Conservation (phyloP, 2,113 vertebrate genomes). For the Ciconia maguari region DNA sequence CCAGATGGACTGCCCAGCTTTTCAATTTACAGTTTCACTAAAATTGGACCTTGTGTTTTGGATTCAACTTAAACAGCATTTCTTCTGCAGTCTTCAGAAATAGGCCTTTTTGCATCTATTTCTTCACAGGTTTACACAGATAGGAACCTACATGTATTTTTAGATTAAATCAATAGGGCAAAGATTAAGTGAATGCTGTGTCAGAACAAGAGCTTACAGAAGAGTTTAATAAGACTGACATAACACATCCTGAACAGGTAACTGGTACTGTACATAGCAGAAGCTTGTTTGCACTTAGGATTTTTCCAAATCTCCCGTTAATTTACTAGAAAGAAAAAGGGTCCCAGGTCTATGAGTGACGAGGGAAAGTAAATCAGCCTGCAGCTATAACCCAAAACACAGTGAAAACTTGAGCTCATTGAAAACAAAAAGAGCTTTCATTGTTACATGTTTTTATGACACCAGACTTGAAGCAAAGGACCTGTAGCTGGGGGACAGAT, state of each 20-base stretch:
- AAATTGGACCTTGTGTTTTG: background rate
- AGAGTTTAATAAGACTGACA: background rate
- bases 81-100: background rate
- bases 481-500: background rate
- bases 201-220: background rate
- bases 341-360: background rate
- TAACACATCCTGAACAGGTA: background rate
- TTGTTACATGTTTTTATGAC: background rate
- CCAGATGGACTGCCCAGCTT: background rate
- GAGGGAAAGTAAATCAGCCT: background rate
- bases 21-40: background rate
- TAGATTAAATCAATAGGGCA: slow-evolving; percentile 6
- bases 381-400: background rate
- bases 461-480: background rate
- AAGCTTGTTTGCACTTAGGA: background rate
- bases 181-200: background rate
- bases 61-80: background rate
- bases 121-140: background rate
- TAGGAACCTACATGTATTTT: background rate
- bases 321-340: background rate
- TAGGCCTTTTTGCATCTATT: background rate
- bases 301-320: background rate
- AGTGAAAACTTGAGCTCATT: background rate
- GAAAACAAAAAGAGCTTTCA: background rate
- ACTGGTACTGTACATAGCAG: background rate